Conservation (phyloP, 2,113 vertebrate genomes). For the Acanthisitta chloris region DNA sequence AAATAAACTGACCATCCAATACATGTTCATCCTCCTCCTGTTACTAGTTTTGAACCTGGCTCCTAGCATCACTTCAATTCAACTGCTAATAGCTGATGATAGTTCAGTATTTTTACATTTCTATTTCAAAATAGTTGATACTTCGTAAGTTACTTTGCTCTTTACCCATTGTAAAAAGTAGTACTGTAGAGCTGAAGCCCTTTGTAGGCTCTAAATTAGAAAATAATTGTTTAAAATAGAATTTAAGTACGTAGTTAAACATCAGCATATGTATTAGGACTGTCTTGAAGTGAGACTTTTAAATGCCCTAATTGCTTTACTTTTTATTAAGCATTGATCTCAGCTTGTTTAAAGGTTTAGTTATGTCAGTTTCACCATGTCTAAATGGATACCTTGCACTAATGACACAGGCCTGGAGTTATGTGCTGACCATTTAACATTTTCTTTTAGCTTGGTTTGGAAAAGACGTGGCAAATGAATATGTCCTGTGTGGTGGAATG, state of each 20-base stretch:
- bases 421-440: not conserved
- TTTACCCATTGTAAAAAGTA: not conserved
- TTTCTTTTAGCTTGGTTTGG: constrained; percentile 83
- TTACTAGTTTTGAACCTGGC: not conserved
- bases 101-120: not conserved
- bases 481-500: constrained; percentile 91
- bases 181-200: not conserved
- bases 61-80: not conserved
- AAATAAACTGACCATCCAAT: not conserved
- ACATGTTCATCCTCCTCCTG: not conserved
- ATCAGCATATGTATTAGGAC: not conserved
- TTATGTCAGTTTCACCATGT: not conserved
- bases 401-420: not conserved
- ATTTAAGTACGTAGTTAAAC: not conserved
- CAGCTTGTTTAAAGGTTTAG: not conserved
- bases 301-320: not conserved
- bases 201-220: not conserved
- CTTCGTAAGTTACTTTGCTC: not conserved
- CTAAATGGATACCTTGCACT: not conserved
- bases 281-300: not conserved
- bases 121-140: not conserved
- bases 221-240: not conserved
- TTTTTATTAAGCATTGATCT: not conserved
- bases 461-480: constrained; percentile 95
- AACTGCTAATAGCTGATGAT: not conserved